Evolutionary conservation across 2,113 vertebrate genomes (phyloP).

Genomic region (Baryphthengus martii): DNA sequence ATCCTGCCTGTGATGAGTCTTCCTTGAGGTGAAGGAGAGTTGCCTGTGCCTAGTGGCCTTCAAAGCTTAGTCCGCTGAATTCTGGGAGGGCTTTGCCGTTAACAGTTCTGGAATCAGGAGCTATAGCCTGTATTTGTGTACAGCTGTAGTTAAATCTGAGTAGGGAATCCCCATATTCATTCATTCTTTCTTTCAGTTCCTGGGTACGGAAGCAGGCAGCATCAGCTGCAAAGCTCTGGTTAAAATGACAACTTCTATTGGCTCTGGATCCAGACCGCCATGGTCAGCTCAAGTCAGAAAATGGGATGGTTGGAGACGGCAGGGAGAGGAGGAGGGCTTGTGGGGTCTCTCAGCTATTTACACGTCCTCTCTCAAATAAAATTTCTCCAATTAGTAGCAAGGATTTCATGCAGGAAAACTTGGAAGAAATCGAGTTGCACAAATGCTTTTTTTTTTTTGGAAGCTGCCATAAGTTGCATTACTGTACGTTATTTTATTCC

Average conservation of each 20-base stretch:
- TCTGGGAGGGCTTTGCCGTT: background rate
- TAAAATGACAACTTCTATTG: background rate
- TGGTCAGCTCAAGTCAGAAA: background rate
- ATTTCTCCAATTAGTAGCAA: background rate
- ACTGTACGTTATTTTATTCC: background rate
- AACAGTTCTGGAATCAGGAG: background rate
- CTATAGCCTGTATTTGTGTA: background rate
- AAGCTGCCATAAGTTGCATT: slow-evolving; percentile 9
- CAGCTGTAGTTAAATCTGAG: background rate
- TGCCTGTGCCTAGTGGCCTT: background rate
- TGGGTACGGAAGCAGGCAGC: background rate
- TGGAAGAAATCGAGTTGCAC: background rate
- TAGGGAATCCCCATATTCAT: background rate
- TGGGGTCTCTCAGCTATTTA: background rate
- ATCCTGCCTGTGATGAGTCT: background rate
- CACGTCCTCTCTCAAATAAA: background rate
- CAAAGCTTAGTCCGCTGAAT: background rate
- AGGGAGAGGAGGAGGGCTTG: background rate
- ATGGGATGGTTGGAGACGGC: background rate
- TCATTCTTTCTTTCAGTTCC: background rate
- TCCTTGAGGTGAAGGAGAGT: background rate
- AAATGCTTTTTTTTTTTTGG: background rate
- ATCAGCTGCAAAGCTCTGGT: background rate
- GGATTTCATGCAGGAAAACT: background rate
- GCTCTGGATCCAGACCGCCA: background rate